These are phyloP conservation scores for Leucophora obtusa DNA, from an alignment of 2,888 invertebrate genomes.

Conservation along the genomic window DNA sequence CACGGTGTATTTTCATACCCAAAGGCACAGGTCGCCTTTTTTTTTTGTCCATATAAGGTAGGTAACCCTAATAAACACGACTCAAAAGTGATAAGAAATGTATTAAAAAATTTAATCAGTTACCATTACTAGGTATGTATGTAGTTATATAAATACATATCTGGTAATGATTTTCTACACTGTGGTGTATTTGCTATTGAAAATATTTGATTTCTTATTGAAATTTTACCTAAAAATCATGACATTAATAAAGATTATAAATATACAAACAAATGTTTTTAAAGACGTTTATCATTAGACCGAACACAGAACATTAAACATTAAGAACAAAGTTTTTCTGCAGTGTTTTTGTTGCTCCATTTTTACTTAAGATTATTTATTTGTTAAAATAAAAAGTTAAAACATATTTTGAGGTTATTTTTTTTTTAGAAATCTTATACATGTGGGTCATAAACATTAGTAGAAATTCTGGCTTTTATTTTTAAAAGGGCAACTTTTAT, in stretches of 20 bases:
- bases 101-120: no score
- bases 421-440: not conserved
- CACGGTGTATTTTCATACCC: no score
- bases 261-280: slow-evolving; percentile 1
- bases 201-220: no score
- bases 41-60: no score
- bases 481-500: not conserved
- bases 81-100: no score
- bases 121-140: no score
- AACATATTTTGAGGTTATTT: slow-evolving; percentile 36
- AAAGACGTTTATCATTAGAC: slow-evolving; percentile 28
- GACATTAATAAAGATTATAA: slow-evolving; percentile 30
- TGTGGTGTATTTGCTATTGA: no score
- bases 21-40: no score
- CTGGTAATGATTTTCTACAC: no score
- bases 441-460: not conserved
- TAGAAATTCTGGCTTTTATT: not conserved
- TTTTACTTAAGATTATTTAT: slow-evolving; percentile 7
- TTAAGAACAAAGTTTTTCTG: not conserved
- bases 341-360: slow-evolving; percentile 1
- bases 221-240: not conserved
- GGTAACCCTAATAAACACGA: no score
- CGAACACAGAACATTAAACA: not conserved
- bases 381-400: slow-evolving; percentile 17
- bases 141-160: no score